Conservation (phyloP, 2,797 vertebrate species). For the Sebastes aleutianus region DNA sequence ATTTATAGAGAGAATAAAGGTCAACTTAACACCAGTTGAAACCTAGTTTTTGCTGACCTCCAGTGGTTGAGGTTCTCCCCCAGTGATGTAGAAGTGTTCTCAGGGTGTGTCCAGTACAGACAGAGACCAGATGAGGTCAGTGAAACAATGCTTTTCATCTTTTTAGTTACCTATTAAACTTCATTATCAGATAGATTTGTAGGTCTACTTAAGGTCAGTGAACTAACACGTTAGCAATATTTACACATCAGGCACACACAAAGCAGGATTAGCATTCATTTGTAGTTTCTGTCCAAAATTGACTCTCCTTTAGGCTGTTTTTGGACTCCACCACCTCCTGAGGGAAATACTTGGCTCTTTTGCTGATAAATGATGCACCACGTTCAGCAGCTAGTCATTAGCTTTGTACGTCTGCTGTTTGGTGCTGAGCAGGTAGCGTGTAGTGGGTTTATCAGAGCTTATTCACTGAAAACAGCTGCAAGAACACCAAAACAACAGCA, state of each 20-base stretch:
- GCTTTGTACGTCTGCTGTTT: not conserved
- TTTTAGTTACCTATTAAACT: not conserved
- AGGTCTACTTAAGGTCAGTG: not conserved
- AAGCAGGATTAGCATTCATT: not conserved
- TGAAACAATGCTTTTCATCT: not conserved
- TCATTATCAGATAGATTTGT: not conserved
- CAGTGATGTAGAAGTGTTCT: not conserved
- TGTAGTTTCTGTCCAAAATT: not conserved
- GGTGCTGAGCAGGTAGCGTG: not conserved
- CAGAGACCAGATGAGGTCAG: not conserved
- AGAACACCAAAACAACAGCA: not conserved
- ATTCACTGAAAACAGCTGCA: not conserved
- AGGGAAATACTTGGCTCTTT: not conserved
- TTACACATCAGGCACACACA: not conserved
- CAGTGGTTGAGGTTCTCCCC: not conserved
- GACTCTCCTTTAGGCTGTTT: not conserved
- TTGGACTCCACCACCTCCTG: not conserved
- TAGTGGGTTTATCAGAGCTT: not conserved
- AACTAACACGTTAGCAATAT: not conserved
- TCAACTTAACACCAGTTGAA: not conserved
- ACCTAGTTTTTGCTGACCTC: not conserved
- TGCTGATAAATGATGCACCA: not conserved
- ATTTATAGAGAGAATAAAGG: constrained; percentile 6
- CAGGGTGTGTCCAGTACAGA: not conserved
- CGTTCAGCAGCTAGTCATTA: not conserved